Percentiles rank a stretch among this genome's conserved stretches.
Evolutionary conservation across 2,888 invertebrate species (phyloP).

Genomic region (Sesamia inferens): DNA sequence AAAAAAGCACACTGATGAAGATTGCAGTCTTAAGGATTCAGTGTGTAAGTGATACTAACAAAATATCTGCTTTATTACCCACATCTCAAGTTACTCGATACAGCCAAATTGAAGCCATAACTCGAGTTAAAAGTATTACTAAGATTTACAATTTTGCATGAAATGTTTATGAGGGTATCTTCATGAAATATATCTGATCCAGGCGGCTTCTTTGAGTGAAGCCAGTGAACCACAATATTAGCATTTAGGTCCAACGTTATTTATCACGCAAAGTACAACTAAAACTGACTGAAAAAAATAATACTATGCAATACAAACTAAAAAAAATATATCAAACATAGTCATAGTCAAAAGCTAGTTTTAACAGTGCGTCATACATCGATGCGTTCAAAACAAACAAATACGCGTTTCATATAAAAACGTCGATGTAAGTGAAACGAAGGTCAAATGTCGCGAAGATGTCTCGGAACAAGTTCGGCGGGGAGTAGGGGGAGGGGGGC

Average conservation of each 20-base stretch:
- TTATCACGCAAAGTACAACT: not conserved
- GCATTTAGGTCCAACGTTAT: constrained; percentile 15
- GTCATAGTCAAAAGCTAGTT: constrained; percentile 9
- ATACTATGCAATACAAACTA: not conserved
- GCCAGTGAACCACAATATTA: constrained; percentile 26
- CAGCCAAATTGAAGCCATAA: not conserved
- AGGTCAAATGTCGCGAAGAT: constrained; percentile 83
- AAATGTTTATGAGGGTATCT: constrained; percentile 22
- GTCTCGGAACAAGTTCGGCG: constrained; percentile 77
- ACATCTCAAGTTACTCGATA: constrained; percentile 17
- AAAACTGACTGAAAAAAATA: constrained; percentile 8
- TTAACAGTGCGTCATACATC: constrained; percentile 61
- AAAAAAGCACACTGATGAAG: not conserved
- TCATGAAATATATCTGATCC: constrained; percentile 29
- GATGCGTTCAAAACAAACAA: constrained; percentile 58
- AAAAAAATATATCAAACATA: constrained; percentile 11
- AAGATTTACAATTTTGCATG: constrained; percentile 22
- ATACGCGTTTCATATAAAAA: constrained; percentile 51
- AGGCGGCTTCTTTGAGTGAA: constrained; percentile 26
- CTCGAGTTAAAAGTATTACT: constrained; percentile 16
- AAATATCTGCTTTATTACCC: not conserved
- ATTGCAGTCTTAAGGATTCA: not conserved
- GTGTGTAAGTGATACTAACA: not conserved
- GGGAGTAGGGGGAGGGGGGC: constrained; percentile 57
- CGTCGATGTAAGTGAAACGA: constrained; percentile 74